A percentile compares a stretch with the other conserved stretches of the same genome.
Evolutionary conservation across 64 coral and sea anemone species (phyloP).

Genomic region (Montipora foliosa): DNA sequence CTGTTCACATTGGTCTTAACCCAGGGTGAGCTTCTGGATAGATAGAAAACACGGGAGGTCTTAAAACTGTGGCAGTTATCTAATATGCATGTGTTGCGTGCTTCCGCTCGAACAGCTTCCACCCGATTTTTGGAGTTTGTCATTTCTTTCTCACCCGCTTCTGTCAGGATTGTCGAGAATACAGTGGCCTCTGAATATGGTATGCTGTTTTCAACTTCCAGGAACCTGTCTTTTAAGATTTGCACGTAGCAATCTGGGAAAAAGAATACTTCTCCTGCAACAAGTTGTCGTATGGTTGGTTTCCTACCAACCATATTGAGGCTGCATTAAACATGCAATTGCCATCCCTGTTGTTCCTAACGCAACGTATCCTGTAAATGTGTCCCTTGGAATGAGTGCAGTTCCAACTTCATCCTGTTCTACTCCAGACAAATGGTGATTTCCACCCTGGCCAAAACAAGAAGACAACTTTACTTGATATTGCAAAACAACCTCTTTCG

Average conservation of each 20-base stretch:
- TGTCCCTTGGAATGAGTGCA: not conserved
- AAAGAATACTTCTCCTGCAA: constrained; percentile 8
- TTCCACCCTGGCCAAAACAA: constrained; percentile 1
- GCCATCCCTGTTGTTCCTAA: not conserved
- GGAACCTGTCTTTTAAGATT: constrained; percentile 12
- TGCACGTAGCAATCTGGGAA: constrained; percentile 7
- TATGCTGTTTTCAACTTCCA: not conserved
- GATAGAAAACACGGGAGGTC: not conserved
- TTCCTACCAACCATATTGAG: not conserved
- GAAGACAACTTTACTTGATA: not conserved
- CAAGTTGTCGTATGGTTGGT: not conserved
- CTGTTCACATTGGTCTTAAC: not conserved
- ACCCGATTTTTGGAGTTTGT: not conserved
- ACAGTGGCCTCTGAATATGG: not conserved
- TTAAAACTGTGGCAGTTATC: not conserved
- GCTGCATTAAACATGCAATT: constrained; percentile 9
- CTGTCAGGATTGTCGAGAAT: constrained; percentile 13
- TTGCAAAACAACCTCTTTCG: constrained; percentile 1
- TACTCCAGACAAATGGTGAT: constrained; percentile 3
- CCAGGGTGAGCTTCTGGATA: constrained; percentile 3
- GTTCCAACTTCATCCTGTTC: not conserved
- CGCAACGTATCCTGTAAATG: not conserved
- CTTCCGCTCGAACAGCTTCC: not conserved
- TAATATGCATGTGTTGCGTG: not conserved
- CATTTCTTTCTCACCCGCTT: constrained; percentile 21